phyloP scores from a whole-genome alignment of 2,888 invertebrate genomes.

The Alviniconcha strummeri region DNA sequence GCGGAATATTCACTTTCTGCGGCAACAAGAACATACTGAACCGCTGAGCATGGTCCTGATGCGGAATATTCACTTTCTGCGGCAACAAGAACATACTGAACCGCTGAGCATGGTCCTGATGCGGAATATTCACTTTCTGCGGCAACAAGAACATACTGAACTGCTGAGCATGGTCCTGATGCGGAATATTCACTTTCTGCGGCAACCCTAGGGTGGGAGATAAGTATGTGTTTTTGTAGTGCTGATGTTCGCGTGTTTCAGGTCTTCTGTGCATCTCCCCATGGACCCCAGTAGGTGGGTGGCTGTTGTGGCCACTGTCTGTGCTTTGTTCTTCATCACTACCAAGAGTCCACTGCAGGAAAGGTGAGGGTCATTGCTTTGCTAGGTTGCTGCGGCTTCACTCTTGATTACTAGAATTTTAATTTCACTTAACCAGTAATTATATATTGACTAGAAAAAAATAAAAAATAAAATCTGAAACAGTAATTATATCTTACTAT shows the following conservation, averaged over 20 bases:
- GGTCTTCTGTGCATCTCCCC: background rate
- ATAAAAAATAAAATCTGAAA: background rate
- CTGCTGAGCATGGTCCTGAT: no score
- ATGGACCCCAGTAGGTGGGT: slow-evolving; percentile 23
- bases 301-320: background rate
- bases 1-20: no score
- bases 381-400: background rate
- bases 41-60: no score
- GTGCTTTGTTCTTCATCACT: background rate
- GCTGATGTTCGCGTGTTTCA: background rate
- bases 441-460: background rate
- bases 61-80: no score
- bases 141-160: no score
- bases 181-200: no score
- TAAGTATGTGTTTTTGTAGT: no score
- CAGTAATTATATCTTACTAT: background rate
- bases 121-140: no score
- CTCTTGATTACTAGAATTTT: background rate
- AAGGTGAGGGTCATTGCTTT: background rate
- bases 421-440: background rate
- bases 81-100: no score
- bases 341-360: slow-evolving; percentile 2
- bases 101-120: no score
- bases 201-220: no score
- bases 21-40: no score